Evolutionary conservation across 2,888 invertebrate genomes (phyloP), one percentile per base, ranked within the genome.

Genomic region (Melanotus villosus): DNA sequence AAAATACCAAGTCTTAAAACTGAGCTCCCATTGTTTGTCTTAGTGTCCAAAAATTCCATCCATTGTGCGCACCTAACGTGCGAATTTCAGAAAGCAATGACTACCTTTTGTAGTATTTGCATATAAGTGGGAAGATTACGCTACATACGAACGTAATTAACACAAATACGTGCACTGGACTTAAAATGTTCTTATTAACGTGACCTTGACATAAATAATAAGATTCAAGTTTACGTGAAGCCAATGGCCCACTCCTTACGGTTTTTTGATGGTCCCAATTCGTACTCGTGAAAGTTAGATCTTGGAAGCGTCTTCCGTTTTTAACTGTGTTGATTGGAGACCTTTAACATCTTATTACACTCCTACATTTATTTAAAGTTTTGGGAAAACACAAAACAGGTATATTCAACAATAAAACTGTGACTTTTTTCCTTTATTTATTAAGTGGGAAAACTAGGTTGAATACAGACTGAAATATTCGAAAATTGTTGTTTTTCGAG

Each of bases 231-330:
- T 38, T 38, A 38, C 12, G 12, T n/a, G 5, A 7, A 41, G 16
- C 41, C 23, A 23, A 47, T 47, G 47, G 23, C 47, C 47, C 47
- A 47, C 21, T 26, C 23, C 18, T 52, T 52, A 32, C 52, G 52
- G 34, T 34, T 30, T 18, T 52, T 12, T n/a, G 19, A 10, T 23
- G 47, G 47, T 52, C 52, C 14, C 30, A 52, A 18, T 47, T 52
- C 32, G 16, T 14, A 32, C 32, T 52, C 50, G 52, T 52, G 34
- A 32, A 52, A 52, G 32, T 34, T 52, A 18, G 14, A 12, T n/a
- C 4, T 10, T 21, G 9, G 1, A 5, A 21, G 4, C 1, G 21
- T 45, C 45, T 16, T 16, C 7, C 1, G 47, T 21, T 21, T 43
- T 10, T 43, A 19, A 43, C 43, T 19, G 18, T 9, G 19, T 19